These are phyloP conservation scores for Taphrorychus bicolor DNA, from an alignment of 2,888 invertebrate species.

Conservation along the genomic window DNA sequence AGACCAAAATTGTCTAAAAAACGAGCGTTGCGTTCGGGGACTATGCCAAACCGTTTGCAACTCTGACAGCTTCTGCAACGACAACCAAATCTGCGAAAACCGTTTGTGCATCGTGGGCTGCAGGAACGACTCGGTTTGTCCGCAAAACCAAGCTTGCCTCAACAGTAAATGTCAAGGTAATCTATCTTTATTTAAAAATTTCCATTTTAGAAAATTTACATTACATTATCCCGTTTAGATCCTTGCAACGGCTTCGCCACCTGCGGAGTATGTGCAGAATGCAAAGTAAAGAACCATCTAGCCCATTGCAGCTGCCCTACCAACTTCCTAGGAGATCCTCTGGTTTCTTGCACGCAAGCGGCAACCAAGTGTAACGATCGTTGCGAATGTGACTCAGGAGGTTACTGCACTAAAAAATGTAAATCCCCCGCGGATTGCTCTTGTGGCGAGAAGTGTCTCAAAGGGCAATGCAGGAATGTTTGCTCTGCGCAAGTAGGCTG, in stretches of 20 bases:
- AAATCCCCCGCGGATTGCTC: constrained; percentile 72
- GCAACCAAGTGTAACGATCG: constrained; percentile 75
- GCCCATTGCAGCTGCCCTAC: constrained; percentile 86
- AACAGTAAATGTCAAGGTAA: constrained; percentile 82
- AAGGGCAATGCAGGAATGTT: constrained; percentile 75
- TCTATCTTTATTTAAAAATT: constrained; percentile 32
- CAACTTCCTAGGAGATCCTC: constrained; percentile 82
- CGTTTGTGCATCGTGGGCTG: constrained; percentile 88
- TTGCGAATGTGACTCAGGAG: constrained; percentile 82
- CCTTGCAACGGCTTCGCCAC: constrained; percentile 77
- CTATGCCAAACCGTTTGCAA: constrained; percentile 87
- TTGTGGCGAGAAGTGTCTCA: constrained; percentile 81
- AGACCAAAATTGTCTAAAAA: constrained; percentile 81
- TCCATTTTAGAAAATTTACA: constrained; percentile 59
- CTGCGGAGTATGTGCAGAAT: constrained; percentile 86
- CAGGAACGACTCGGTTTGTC: constrained; percentile 81
- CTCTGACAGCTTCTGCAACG: constrained; percentile 80
- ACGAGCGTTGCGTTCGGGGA: constrained; percentile 85
- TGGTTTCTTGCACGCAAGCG: constrained; percentile 77
- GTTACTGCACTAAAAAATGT: constrained; percentile 80
- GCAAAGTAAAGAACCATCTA: constrained; percentile 82
- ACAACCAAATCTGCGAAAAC: constrained; percentile 86
- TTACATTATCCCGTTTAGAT: constrained; percentile 61
- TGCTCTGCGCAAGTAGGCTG: constrained; percentile 76
- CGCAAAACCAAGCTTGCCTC: constrained; percentile 77